Evolutionary conservation across 2,113 vertebrate genomes (phyloP), one percentile per base, ranked within the genome.

Genomic region (Corythornis vintsioides): DNA sequence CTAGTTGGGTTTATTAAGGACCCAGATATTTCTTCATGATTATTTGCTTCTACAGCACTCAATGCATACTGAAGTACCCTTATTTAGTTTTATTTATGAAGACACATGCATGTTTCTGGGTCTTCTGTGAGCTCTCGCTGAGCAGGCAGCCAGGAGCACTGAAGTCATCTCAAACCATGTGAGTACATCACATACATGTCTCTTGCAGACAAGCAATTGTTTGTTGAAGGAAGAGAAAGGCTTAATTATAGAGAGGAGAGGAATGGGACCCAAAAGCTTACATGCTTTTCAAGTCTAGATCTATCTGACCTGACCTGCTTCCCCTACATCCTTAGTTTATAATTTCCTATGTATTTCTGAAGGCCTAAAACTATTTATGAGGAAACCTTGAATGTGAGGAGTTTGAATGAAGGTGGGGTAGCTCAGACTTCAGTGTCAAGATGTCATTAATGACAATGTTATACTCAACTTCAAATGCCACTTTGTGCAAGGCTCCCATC

Each of bases 151-250:
- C 0, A 1, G 57, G 40, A 47, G 21, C 13, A 13, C 33, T 50
- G 57, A 35, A 43, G 15, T 7, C 26, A 10, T 57, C 72, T 86
- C 7, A 2, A 29, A 18, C 6, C 0, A 0, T 9, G 9, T 0
- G 1, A 18, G 11, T 13, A 7, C 16, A 19, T 28, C 25, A 35
- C 8, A 7, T 35, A 35, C 35, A 35, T 10, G 2, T 38, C 14
- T 56, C 17, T 72, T 74, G 13, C 17, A 59, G 29, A 8, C 12
- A 9, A 64, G 7, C 22, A 69, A 4, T 19, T 0, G 0, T 2
- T 78, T 69, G 29, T 25, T 43, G 50, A 31, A 65, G 45, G 43
- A 55, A 69, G 63, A 3, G 7, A 20, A 29, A 40, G 20, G 5
- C 4, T 48, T 66, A 35, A 38, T 12, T 3, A 1, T 59, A 10